Evolutionary conservation across 2,113 vertebrate genomes (phyloP), one percentile per base, ranked within the genome.

Genomic region (Gallinago undulata): DNA sequence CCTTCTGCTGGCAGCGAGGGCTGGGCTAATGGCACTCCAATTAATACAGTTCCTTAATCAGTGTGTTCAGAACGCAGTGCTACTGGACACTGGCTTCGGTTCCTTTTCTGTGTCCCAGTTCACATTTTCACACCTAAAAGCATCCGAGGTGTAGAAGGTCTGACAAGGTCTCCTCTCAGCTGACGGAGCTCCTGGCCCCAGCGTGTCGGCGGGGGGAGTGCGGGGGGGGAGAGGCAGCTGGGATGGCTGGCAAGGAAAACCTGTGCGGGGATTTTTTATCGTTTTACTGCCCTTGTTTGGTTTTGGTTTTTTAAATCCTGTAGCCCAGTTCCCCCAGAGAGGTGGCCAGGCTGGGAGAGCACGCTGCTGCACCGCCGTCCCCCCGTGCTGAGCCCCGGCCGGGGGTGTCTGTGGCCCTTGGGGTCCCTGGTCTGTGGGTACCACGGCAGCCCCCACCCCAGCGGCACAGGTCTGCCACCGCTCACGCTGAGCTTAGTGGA

Each of bases 71-170:
- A 74, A 56, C 27, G 35, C 60, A 64, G 1, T 30, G 24, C 48
- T 88, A 69, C 90, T 93, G 88, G 88, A 86, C 83, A 30, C 83
- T 39, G 60, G 10, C 39, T 93, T 41, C 13, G 60, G 63, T 95
- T 85, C 74, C 72, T 84, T 56, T 51, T 50, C 82, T 75, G 39
- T 79, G 83, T 39, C 92, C 83, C 51, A 66, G 43, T 94, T 97
- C 84, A 31, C 33, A 5, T 96, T 94, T 94, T 90, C 90, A 78
- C 39, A 41, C 84, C 79, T 93, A 84, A 93, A 93, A 95, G 89
- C 94, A 87, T 7, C 90, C 1, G 1, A 62, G 33, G 13, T 14
- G 67, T 27, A 59, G 47, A 30, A 77, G 56, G 51, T 19, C 67
- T 76, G 50, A 15, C 25, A 84, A n/a, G 60, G 82, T 56, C 69